These are phyloP conservation scores for Trissolcus brochymenae DNA, from an alignment of 2,888 invertebrate species.

Conservation along the genomic window DNA sequence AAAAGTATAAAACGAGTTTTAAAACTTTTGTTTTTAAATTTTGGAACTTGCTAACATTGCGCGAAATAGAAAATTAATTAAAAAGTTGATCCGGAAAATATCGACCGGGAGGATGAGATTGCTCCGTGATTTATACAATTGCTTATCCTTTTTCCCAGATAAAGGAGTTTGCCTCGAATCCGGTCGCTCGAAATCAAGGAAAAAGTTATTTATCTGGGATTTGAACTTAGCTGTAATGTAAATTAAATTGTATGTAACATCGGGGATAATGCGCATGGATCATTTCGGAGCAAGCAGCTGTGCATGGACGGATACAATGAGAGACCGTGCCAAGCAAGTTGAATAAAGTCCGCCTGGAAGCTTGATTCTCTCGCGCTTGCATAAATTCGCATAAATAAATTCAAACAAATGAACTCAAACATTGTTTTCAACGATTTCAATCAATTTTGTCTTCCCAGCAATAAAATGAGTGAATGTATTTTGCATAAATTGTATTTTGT, in stretches of 20 bases:
- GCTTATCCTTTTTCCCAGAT: not conserved
- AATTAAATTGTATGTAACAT: slow-evolving; percentile 28
- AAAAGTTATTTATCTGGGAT: slow-evolving; percentile 30
- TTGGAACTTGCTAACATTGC: not conserved
- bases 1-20: not conserved
- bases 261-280: slow-evolving; percentile 27
- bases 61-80: not conserved
- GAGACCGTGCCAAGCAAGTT: slow-evolving; percentile 39
- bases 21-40: not conserved
- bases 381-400: slow-evolving; percentile 31
- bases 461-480: too few species aligned
- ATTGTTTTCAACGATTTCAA: slow-evolving; percentile 1
- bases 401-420: slow-evolving; percentile 16
- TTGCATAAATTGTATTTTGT: too few species aligned
- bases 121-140: not conserved
- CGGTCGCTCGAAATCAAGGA: slow-evolving; percentile 1
- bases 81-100: slow-evolving; percentile 4
- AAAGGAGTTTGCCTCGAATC: slow-evolving; percentile 3
- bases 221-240: slow-evolving; percentile 23
- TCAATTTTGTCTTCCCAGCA: not conserved
- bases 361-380: slow-evolving; percentile 14
- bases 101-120: not conserved
- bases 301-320: slow-evolving; percentile 19
- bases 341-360: slow-evolving; percentile 40
- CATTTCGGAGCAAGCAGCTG: slow-evolving; percentile 20